Conservation (phyloP, 2,113 vertebrate species). For the Camelus bactrianus region DNA sequence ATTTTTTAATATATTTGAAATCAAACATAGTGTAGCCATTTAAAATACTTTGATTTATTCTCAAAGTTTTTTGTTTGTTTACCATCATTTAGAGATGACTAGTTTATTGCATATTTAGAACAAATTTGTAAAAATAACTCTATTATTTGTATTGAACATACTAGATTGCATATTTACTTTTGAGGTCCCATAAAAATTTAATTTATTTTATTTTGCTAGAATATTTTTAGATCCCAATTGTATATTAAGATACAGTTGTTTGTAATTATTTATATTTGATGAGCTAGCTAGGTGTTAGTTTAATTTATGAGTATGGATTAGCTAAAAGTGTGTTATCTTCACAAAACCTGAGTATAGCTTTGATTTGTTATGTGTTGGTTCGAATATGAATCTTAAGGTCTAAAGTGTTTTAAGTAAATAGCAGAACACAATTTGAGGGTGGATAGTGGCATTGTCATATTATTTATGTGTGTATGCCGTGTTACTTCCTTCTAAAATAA, state of each 20-base stretch:
- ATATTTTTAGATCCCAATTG: constrained; percentile 32
- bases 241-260: not conserved
- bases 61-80: not conserved
- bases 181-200: not conserved
- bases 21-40: not conserved
- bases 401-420: not conserved
- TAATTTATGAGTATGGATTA: not conserved
- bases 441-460: not conserved
- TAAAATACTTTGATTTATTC: constrained; percentile 22
- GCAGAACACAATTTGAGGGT: not conserved
- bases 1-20: not conserved
- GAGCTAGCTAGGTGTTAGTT: not conserved
- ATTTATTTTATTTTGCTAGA: not conserved
- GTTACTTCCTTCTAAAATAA: not conserved
- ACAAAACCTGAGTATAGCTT: constrained; percentile 12
- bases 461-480: not conserved
- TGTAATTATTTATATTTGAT: not conserved
- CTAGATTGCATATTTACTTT: not conserved
- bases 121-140: not conserved
- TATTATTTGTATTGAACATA: not conserved
- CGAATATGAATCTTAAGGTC: not conserved
- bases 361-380: not conserved
- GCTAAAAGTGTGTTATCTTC: not conserved
- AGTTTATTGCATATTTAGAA: constrained; percentile 8
- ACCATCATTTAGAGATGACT: not conserved